A percentile compares a stretch with the other conserved stretches of the same genome.
Evolutionary conservation across 1,140 invertebrate genomes (phyloP).

Genomic region (Trichonephila clavipes): DNA sequence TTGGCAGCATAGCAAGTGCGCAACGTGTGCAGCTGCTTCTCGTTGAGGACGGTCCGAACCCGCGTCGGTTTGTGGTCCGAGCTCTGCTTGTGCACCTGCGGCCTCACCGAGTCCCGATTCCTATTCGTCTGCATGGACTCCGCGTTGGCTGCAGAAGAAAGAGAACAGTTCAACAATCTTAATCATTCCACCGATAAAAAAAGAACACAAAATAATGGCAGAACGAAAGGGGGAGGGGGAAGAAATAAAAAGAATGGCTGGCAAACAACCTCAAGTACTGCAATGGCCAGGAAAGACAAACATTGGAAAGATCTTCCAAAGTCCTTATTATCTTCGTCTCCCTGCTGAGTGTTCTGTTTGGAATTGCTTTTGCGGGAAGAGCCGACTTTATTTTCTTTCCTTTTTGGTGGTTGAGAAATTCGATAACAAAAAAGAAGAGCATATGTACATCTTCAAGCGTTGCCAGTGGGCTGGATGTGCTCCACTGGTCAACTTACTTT

Average conservation of each 20-base stretch:
- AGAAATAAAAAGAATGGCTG: not conserved
- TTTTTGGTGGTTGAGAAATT: conserved; percentile 20
- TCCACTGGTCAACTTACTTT: conserved; percentile 54
- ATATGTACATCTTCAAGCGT: not conserved
- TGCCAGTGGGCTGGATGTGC: conserved; percentile 48
- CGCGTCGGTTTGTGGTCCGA: conserved; percentile 91
- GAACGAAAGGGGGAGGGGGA: not conserved
- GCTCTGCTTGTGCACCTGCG: conserved; percentile 78
- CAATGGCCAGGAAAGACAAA: conserved; percentile 60
- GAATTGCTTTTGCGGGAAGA: conserved; percentile 50
- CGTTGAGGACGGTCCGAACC: conserved; percentile 98
- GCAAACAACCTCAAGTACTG: conserved; percentile 40
- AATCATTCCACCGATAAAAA: conserved; percentile 13
- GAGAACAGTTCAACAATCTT: conserved; percentile 28
- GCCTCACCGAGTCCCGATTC: conserved; percentile 75
- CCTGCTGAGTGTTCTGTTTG: conserved; percentile 71
- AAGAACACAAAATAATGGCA: not conserved
- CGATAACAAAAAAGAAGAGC: conserved; percentile 6
- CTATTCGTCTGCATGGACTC: conserved; percentile 77
- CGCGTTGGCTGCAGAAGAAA: conserved; percentile 72
- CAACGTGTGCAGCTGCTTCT: conserved; percentile 98
- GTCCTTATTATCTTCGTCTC: conserved; percentile 65
- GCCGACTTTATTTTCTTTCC: conserved; percentile 39
- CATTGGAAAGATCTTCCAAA: conserved; percentile 53
- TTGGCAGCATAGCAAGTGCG: conserved; percentile 97